Base-by-base conservation (phyloP, 2,888 invertebrate genomes). In the Portevinia maculata region DNA sequence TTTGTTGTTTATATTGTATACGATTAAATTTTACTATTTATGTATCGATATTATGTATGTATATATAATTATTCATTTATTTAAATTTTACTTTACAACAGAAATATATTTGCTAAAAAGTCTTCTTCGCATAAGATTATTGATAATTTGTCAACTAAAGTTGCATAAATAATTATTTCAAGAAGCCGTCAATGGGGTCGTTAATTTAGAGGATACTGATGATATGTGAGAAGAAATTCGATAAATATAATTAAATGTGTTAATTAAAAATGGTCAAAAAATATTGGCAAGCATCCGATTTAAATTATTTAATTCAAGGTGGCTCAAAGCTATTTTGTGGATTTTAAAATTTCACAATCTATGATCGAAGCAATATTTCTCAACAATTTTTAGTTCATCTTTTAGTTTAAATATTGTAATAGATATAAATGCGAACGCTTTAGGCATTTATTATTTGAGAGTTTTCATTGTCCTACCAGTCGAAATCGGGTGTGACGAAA, bases 91-190 rank as follows among this genome's bases (percentile, higher is more conserved):
- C 11, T 76, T 76, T 65, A 76, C 70, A 81, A 71, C 70, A 71
- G 59, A 81, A 30, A 62, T 75, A 67, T 73, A 73, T 79, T 73
- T 53, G 73, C 67, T 73, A 62, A 79, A 73, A 79, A 79, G 67
- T 74, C 74, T 79, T 74, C n/a, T 62, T 41, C 21, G 79, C 69
- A 79, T 79, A 74, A 74, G 48, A 69, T 74, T 69, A 74, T 69
- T 64, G 11, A 74, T 79, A 57, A 74, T 37, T 46, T 62, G 39
- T 19, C 41, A 52, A 24, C 41, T 3, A 46, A 52, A 53, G 9
- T 17, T 5, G 19, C 53, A 30, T 19, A 52, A 8, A 0, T n/a
- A 46, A 57, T 17, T 44, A 11, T 34, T 13, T 3, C 24, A 55
- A 46, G 34, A 30, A 64, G 52, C 24, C 28, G 1, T 21, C 15